Conservation (phyloP, 92 coral and sea anemone species). For the Nematostella vectensis region DNA sequence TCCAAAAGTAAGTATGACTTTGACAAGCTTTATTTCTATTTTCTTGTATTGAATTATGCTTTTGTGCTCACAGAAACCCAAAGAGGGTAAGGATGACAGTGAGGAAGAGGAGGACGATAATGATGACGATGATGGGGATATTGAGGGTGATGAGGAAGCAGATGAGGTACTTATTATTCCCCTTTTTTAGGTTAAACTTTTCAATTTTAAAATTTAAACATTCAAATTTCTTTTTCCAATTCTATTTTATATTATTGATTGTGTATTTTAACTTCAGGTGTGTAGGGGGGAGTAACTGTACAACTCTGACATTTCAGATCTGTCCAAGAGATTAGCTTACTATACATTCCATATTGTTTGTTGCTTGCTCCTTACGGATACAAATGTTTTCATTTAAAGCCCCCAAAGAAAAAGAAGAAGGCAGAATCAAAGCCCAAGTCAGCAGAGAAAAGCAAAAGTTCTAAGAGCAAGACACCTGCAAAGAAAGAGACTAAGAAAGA, state of each 20-base stretch:
- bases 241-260: too few relatives aligned
- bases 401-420: slow-evolving; percentile 63
- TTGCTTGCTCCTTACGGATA: too few relatives aligned
- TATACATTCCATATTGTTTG: too few relatives aligned
- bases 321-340: too few relatives aligned
- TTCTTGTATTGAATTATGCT: too few relatives aligned
- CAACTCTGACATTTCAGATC: too few relatives aligned
- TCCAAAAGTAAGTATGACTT: too few relatives aligned
- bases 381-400: slow-evolving; percentile 20
- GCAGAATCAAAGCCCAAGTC: slow-evolving; percentile 3
- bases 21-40: too few relatives aligned
- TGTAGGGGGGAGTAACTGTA: too few relatives aligned
- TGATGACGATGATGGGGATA: slow-evolving; percentile 29
- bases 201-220: not conserved
- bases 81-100: slow-evolving; percentile 37
- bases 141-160: slow-evolving; percentile 11
- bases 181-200: too few relatives aligned
- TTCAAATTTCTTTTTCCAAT: not conserved
- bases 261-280: too few relatives aligned
- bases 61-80: too few relatives aligned
- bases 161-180: slow-evolving; percentile 9
- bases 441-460: slow-evolving; percentile 28
- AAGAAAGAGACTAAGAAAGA: slow-evolving; percentile 50
- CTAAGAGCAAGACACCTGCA: slow-evolving; percentile 30
- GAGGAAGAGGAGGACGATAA: slow-evolving; percentile 50